Evolutionary conservation across 53 echinoderm and acorn worm species (phyloP), one percentile per base, ranked within the genome.

Genomic region (Patiria pectinifera): DNA sequence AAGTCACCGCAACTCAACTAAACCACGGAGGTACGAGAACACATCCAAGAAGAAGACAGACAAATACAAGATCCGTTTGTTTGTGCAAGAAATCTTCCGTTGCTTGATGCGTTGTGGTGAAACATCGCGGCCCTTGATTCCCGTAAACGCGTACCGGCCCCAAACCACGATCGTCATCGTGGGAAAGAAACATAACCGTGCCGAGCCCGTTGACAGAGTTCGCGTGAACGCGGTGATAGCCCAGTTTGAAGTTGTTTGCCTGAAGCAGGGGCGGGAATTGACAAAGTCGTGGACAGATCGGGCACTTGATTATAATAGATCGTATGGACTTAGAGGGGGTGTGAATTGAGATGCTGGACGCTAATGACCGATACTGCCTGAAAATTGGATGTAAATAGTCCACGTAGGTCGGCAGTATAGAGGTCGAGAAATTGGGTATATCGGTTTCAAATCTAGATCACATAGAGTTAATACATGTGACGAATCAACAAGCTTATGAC

Each of bases 231-330:
- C 78, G 62, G 43, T 58, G 88, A 77, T 78, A 47, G 60, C 11
- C 53, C 53, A 86, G 88, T 88, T 88, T 77, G 88, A 61, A 88
- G 78, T 88, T 88, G 59, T 88, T 43, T 45, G 87, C 43, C 59
- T 43, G 16, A 23, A 35, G 60, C 24, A 13, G 15, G 77, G 26
- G 48, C 82, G 78, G 62, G 60, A 58, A 88, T 8, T 14, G 61
- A 62, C 35, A 10, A 3, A 23, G 15, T 25, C 43, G 88, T 21
- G 2, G 88, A 88, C 78, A 78, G 88, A 88, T 62, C 7, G 71
- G 72, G 23, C 71, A 49, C 86, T 86, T 53, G 53, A 53, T 53
- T 74, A 74, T 86, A 74, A 86, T 86, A 86, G 74, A 86, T 86
- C 71, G 72, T 72, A 74, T 49, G 74, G 86, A 86, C 86, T 86